Evolutionary conservation across 1,140 invertebrate species (phyloP).

Genomic region (Zaprionus ornatus): DNA sequence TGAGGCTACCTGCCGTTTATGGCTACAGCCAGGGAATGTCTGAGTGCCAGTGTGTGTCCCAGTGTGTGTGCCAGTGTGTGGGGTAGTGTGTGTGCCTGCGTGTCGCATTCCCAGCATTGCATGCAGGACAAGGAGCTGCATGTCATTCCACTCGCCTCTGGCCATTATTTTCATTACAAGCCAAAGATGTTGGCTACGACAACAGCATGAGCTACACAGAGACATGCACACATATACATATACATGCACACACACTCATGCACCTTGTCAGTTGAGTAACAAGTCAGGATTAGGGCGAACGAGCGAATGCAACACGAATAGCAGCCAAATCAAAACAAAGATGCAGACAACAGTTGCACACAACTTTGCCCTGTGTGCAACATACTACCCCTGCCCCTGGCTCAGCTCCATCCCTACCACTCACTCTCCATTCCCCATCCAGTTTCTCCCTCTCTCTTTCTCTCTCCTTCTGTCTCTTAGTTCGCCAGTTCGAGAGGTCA

Average conservation of each 20-base stretch:
- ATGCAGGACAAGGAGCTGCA: not conserved
- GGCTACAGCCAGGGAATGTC: constrained; percentile 23
- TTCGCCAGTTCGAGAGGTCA: constrained; percentile 55
- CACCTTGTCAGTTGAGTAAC: constrained; percentile 42
- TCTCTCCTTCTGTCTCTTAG: constrained; percentile 22
- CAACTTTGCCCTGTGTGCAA: constrained; percentile 8
- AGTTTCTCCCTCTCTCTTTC: too few relatives aligned
- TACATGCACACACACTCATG: not conserved
- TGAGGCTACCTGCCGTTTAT: constrained; percentile 49
- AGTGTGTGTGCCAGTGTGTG: constrained; percentile 5
- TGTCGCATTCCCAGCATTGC: constrained; percentile 6
- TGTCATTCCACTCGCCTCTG: not conserved
- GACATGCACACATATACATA: constrained; percentile 2
- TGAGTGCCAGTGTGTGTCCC: constrained; percentile 17
- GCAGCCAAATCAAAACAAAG: constrained; percentile 55
- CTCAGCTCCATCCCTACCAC: not conserved
- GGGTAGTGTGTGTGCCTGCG: not conserved
- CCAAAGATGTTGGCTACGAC: constrained; percentile 36
- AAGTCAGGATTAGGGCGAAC: constrained; percentile 54
- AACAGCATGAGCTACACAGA: constrained; percentile 2
- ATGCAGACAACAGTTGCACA: constrained; percentile 33
- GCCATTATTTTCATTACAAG: constrained; percentile 55
- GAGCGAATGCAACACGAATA: constrained; percentile 35
- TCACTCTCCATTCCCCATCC: not conserved
- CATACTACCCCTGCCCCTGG: not conserved